A percentile compares a stretch with the other conserved stretches of the same genome.
Evolutionary conservation across 2,888 invertebrate genomes (phyloP).

Genomic region (Callyntrura guangdongensis): DNA sequence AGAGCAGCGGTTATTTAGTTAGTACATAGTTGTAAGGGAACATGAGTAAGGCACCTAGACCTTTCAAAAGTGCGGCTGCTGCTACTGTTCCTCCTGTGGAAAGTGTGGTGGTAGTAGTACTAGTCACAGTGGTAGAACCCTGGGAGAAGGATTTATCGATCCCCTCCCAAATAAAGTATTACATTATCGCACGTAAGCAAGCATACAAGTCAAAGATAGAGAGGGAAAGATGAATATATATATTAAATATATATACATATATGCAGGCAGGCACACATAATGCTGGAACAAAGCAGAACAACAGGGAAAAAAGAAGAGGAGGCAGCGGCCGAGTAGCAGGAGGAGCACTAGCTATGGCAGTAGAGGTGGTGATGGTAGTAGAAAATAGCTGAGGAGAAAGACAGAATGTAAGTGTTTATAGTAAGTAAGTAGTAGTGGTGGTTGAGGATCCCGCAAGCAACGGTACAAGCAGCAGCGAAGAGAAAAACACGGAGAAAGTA

Average conservation of each 20-base stretch:
- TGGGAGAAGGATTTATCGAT: slow-evolving; percentile 83
- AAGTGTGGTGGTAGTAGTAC: neutral
- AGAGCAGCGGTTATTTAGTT: slow-evolving; percentile 10
- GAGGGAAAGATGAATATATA: slow-evolving; percentile 8
- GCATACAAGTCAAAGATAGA: slow-evolving; percentile 36
- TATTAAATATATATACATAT: slow-evolving; percentile 55
- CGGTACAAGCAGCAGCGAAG: slow-evolving; percentile 31
- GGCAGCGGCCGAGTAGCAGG: slow-evolving; percentile 24
- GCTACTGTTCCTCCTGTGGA: neutral
- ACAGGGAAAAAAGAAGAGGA: slow-evolving; percentile 33
- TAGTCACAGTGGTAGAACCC: slow-evolving; percentile 73
- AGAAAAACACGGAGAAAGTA: slow-evolving; percentile 52
- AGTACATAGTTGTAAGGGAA: neutral
- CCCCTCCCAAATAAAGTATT: slow-evolving; percentile 75
- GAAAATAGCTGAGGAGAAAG: slow-evolving; percentile 43
- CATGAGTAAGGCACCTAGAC: slow-evolving; percentile 39
- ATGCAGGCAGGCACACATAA: slow-evolving; percentile 55
- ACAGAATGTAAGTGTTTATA: neutral
- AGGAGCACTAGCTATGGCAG: neutral
- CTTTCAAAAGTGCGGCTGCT: slow-evolving; percentile 23
- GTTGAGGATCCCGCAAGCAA: slow-evolving; percentile 64
- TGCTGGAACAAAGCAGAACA: slow-evolving; percentile 47
- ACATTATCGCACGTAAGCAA: slow-evolving; percentile 74
- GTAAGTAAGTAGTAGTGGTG: slow-evolving; percentile 23
- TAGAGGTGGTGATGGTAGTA: neutral